phyloP scores from a whole-genome alignment of 2,113 vertebrate genomes.

The Muntiacus reevesi region DNA sequence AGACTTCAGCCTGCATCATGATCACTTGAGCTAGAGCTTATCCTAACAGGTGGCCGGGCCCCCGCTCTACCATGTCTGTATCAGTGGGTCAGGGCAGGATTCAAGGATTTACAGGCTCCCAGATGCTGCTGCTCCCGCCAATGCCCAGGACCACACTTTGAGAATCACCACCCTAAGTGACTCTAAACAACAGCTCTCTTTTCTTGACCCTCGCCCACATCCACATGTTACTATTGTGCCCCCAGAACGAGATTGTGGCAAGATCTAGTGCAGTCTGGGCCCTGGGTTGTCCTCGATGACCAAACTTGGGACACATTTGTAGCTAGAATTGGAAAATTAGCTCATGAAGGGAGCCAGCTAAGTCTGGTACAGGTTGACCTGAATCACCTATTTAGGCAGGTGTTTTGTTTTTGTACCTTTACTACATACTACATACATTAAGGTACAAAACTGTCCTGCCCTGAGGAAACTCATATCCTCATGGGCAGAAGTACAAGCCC shows the following conservation, averaged over 20 bases:
- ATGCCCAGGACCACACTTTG: neutral
- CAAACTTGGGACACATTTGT: neutral
- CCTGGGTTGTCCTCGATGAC: neutral
- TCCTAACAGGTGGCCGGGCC: rapidly evolving
- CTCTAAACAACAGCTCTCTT: neutral
- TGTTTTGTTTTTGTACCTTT: neutral
- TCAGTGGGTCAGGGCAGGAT: no score
- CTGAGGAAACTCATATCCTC: neutral
- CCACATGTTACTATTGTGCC: neutral
- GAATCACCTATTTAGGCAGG: neutral
- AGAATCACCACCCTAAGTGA: neutral
- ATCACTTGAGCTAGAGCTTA: neutral
- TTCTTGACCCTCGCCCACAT: no score
- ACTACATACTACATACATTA: neutral
- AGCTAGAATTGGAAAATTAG: neutral
- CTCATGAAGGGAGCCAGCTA: neutral
- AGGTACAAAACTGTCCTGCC: neutral
- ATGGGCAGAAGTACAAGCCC: neutral
- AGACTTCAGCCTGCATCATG: rapidly evolving
- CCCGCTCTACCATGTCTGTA: neutral
- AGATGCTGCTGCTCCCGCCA: neutral
- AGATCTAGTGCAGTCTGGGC: neutral
- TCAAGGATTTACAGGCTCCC: neutral
- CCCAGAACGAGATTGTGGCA: neutral
- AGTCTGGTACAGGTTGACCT: no score